Evolutionary conservation across 2,113 vertebrate species (phyloP).

Genomic region (Psittacara wagleri): DNA sequence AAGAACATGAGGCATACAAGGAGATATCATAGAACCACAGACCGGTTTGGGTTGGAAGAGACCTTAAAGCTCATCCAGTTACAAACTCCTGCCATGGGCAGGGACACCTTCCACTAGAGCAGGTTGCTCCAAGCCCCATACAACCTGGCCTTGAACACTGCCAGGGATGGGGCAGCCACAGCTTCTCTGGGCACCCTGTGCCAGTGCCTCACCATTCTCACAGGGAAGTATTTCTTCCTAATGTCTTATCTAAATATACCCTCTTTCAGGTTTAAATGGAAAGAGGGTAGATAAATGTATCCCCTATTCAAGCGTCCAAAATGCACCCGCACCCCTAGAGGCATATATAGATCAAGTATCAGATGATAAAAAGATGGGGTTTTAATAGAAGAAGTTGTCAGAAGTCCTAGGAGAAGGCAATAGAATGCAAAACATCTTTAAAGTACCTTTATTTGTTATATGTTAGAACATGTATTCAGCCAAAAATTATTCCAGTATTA

Average conservation of each 20-base stretch:
- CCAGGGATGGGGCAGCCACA: neutral
- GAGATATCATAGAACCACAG: neutral
- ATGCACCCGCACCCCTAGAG: neutral
- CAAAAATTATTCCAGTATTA: neutral
- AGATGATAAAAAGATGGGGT: rapidly evolving
- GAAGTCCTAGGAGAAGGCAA: neutral
- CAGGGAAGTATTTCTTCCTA: neutral
- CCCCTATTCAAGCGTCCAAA: neutral
- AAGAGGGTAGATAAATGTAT: neutral
- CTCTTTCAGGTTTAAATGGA: neutral
- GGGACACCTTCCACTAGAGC: neutral
- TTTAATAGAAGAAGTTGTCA: neutral
- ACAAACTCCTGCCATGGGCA: neutral
- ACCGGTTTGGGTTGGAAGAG: neutral
- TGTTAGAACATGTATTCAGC: neutral
- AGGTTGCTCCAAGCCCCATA: neutral
- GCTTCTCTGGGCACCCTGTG: neutral
- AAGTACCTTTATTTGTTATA: neutral
- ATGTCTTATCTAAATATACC: neutral
- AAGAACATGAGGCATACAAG: neutral
- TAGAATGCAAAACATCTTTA: neutral
- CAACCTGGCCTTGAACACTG: neutral
- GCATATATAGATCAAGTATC: neutral
- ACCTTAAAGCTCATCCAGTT: neutral
- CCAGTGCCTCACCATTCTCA: neutral